Conservation (phyloP, 2,113 vertebrate species). For the Telmatochromis sp. region DNA sequence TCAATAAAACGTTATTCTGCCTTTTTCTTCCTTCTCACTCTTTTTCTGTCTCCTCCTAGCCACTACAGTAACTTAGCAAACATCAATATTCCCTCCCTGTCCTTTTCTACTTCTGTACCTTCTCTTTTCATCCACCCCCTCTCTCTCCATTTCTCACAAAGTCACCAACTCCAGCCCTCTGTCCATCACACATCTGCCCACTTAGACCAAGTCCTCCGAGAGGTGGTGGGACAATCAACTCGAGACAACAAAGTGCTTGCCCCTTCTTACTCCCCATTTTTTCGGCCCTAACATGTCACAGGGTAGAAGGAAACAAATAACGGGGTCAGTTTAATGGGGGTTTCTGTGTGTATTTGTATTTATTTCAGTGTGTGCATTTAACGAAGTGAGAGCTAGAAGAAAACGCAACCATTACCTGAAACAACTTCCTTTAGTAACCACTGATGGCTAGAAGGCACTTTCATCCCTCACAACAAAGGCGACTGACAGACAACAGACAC, state of each 20-base stretch:
- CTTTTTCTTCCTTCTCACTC: constrained; percentile 24
- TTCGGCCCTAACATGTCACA: not conserved
- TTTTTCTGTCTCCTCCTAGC: constrained; percentile 7
- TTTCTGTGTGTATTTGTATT: not conserved
- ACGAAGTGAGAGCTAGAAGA: not conserved
- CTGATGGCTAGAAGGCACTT: constrained; percentile 19
- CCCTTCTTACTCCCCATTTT: not conserved
- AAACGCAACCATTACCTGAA: constrained; percentile 39
- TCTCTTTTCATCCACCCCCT: not conserved
- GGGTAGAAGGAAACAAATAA: not conserved
- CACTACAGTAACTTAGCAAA: constrained; percentile 9
- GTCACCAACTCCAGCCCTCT: not conserved
- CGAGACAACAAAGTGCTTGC: constrained; percentile 10
- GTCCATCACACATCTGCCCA: not conserved
- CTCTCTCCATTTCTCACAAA: not conserved
- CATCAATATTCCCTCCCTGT: constrained; percentile 19
- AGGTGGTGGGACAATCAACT: not conserved
- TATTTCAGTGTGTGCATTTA: not conserved
- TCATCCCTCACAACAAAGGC: constrained; percentile 32
- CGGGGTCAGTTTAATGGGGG: not conserved
- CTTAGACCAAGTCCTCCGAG: not conserved
- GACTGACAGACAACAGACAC: not conserved
- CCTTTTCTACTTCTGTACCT: not conserved
- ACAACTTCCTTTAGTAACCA: constrained; percentile 48
- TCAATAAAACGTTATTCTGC: constrained; percentile 51